phyloP scores from a whole-genome alignment of 1,140 invertebrate genomes.

The Microplitis demolitor region DNA sequence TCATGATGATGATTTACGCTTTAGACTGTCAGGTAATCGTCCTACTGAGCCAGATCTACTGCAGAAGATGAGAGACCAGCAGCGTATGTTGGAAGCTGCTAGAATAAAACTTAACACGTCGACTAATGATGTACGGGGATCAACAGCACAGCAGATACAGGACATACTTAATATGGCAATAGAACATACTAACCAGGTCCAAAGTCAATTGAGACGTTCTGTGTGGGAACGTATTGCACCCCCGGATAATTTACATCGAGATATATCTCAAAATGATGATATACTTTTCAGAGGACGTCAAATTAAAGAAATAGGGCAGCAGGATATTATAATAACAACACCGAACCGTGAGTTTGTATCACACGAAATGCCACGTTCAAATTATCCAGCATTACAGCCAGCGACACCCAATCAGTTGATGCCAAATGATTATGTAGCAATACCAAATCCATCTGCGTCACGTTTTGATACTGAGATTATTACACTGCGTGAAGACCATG shows the following conservation, averaged over 20 bases:
- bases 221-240: conserved; percentile 59
- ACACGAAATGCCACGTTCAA: conserved; percentile 31
- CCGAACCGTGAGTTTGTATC: conserved; percentile 41
- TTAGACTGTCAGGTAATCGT: conserved; percentile 42
- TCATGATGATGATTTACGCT: conserved; percentile 44
- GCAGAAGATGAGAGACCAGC: conserved; percentile 53
- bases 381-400: conserved; percentile 9
- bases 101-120: conserved; percentile 47
- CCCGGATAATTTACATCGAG: conserved; percentile 27
- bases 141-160: conserved; percentile 52
- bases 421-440: neutral
- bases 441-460: too few relatives aligned
- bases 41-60: conserved; percentile 42
- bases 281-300: conserved; percentile 43
- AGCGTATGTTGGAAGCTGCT: conserved; percentile 50
- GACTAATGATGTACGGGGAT: conserved; percentile 28
- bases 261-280: conserved; percentile 19
- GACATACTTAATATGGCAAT: conserved; percentile 54
- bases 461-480: neutral
- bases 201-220: conserved; percentile 51
- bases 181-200: conserved; percentile 54
- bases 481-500: neutral
- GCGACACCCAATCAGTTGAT: neutral
- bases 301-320: conserved; percentile 41
- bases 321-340: conserved; percentile 49